phyloP scores from a whole-genome alignment of 2,113 vertebrate species.

The Recurvirostra avosetta region DNA sequence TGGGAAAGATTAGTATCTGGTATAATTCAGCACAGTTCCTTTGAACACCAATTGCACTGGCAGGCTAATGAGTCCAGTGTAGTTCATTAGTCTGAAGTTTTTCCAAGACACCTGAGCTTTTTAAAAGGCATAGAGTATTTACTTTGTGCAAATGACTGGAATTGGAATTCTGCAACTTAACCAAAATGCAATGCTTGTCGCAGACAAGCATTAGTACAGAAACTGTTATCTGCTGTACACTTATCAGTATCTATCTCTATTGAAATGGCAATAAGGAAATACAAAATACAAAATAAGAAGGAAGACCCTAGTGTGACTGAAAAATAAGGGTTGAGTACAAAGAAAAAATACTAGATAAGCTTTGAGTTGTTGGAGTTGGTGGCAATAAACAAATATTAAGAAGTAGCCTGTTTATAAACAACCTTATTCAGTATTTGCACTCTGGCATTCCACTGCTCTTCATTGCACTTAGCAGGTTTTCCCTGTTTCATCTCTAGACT shows the following conservation, averaged over 20 bases:
- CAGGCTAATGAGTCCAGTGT: neutral
- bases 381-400: neutral
- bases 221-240: neutral
- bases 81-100: neutral
- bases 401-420: constrained; percentile 26
- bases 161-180: neutral
- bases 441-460: constrained; percentile 11
- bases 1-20: neutral
- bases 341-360: neutral
- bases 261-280: neutral
- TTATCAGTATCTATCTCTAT: neutral
- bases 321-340: neutral
- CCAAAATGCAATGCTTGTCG: neutral
- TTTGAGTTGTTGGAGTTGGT: neutral
- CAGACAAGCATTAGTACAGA: neutral
- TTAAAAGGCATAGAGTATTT: neutral
- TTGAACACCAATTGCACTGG: neutral
- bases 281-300: neutral
- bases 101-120: neutral
- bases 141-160: neutral
- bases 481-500: neutral
- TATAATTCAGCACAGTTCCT: neutral
- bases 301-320: neutral
- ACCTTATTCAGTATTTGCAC: neutral
- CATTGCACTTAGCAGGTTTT: constrained; percentile 1